Base-by-base conservation (phyloP, 2,797 vertebrate species). In the Labeo calbasu region DNA sequence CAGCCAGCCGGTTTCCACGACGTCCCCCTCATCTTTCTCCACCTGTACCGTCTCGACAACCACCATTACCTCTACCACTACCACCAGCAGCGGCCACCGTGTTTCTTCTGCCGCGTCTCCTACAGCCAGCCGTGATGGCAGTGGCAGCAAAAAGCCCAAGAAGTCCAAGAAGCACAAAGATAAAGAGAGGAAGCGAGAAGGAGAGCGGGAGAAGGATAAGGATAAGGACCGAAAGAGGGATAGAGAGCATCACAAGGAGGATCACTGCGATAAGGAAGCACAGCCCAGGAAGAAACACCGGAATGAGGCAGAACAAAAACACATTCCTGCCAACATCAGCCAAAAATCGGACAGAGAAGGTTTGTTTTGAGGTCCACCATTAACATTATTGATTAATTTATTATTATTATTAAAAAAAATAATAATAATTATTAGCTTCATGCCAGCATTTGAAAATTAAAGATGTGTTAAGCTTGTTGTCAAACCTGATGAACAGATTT, bases 141-240 rank as follows among this genome's bases (percentile, higher is more conserved):
- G 96, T n/a, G 77, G 46, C 85, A 95, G 95, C 92, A 98, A 97
- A 94, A 95, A 96, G 88, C 94, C 95, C 46, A 95, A 96, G 94
- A 95, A 96, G 89, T 94, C 95, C 28, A 95, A 96, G 92, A 96
- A 97, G 94, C 94, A 94, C 92, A 95, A 96, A 92, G 95, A 94
- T 36, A 95, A 93, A 70, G 90, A 92, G 77, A 88, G 78, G 55
- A 90, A 90, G 66, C 51, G 83, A 55, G 86, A 91, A 79, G 88
- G 84, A 65, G 90, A 90, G 66, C 43, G 82, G 69, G 84, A 90
- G 57, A 86, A 65, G 63, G 85, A 90, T n/a, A 85, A 68, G 53
- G 85, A 90, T n/a, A 85, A 68, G 53, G 87, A 88, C 10, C 81
- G 71, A 50, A 84, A 88, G 43, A 93, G 92, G 86, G 86, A 79